phyloP scores from a whole-genome alignment of 2,888 invertebrate genomes.

The Fissipunctia ypsillon region DNA sequence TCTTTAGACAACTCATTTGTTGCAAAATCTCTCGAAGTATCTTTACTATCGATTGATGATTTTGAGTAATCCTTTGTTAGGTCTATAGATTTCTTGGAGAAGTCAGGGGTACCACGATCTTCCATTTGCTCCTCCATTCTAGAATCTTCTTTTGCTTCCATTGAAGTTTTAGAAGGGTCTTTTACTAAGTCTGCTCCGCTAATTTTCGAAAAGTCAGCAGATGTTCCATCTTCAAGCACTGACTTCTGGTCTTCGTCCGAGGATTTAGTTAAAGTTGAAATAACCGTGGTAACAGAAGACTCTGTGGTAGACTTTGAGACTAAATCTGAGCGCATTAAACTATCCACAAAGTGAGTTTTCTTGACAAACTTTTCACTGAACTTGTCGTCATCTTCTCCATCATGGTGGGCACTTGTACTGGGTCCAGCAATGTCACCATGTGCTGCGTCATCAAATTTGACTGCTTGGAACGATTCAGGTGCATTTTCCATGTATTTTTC shows the following conservation, averaged over 20 bases:
- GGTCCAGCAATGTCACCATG: slow-evolving; percentile 64
- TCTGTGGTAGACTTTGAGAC: slow-evolving; percentile 88
- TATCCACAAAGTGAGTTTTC: slow-evolving; percentile 81
- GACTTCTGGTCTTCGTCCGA: slow-evolving; percentile 88
- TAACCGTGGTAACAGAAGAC: slow-evolving; percentile 87
- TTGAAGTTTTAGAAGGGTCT: slow-evolving; percentile 86
- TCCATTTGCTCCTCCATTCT: slow-evolving; percentile 82
- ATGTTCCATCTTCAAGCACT: slow-evolving; percentile 86
- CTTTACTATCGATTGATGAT: slow-evolving; percentile 88
- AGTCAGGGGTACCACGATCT: slow-evolving; percentile 85
- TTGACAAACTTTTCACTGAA: slow-evolving; percentile 74
- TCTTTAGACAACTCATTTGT: slow-evolving; percentile 88
- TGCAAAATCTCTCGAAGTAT: slow-evolving; percentile 88
- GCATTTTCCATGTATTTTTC: slow-evolving; percentile 75
- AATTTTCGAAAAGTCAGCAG: slow-evolving; percentile 87
- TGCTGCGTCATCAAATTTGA: slow-evolving; percentile 65
- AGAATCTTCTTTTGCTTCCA: slow-evolving; percentile 84
- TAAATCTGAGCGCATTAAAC: slow-evolving; percentile 79
- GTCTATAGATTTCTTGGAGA: slow-evolving; percentile 88
- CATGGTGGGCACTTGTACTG: slow-evolving; percentile 69
- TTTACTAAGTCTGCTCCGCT: slow-evolving; percentile 87
- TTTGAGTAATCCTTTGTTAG: slow-evolving; percentile 88
- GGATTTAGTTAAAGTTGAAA: slow-evolving; percentile 87
- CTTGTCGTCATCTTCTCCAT: slow-evolving; percentile 72
- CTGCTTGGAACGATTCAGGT: slow-evolving; percentile 64